Percentiles rank a stretch among this genome's conserved stretches.
Conservation (phyloP, 2,888 invertebrate genomes). For the Fragum sueziense region DNA sequence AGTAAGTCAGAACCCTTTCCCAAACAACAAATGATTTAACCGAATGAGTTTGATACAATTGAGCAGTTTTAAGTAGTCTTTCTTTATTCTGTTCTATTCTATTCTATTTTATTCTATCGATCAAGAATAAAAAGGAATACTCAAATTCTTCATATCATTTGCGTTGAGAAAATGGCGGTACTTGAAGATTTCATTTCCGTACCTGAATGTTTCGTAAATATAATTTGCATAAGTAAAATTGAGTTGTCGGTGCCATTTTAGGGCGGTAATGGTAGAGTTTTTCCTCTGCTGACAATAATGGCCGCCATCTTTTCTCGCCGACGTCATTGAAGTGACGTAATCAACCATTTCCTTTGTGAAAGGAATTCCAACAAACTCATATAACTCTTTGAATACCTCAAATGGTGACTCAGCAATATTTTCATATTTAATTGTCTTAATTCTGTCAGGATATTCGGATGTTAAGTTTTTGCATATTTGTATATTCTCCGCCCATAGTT, state of each 20-base stretch:
- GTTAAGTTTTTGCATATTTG: background rate
- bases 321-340: background rate
- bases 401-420: slow-evolving; percentile 19
- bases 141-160: background rate
- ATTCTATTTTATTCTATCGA: too few relatives aligned
- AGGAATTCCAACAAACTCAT: slow-evolving; percentile 10
- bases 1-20: too few relatives aligned
- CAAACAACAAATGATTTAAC: too few relatives aligned
- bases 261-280: slow-evolving; percentile 20
- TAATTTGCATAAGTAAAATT: background rate
- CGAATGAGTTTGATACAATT: too few relatives aligned
- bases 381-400: background rate
- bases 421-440: slow-evolving; percentile 21
- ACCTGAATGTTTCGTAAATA: slow-evolving; percentile 6
- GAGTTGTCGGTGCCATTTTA: slow-evolving; percentile 19
- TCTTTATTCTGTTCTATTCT: too few relatives aligned
- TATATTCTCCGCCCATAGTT: background rate
- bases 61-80: too few relatives aligned
- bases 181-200: slow-evolving; percentile 16
- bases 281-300: slow-evolving; percentile 2
- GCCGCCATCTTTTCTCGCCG: background rate
- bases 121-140: slow-evolving; percentile 6
- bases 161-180: background rate
- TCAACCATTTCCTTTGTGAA: background rate
- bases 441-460: background rate